These are phyloP conservation scores for Cheilinus undulatus DNA, from an alignment of 2,113 vertebrate species.

Conservation along the genomic window DNA sequence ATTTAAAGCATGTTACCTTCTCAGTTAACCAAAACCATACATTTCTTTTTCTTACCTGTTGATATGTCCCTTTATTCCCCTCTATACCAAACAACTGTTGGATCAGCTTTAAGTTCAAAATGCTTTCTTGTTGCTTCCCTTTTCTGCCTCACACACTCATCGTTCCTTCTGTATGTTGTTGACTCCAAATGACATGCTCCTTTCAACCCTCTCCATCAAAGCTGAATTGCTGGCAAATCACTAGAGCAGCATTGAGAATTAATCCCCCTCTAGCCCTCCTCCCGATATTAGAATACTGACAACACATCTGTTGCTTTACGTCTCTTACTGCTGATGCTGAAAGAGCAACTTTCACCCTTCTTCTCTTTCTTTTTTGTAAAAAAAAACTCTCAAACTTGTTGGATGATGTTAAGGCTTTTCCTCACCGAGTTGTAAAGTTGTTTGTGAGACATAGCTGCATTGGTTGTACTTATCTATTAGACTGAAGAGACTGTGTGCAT, in stretches of 20 bases:
- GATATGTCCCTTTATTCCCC: constrained; percentile 23
- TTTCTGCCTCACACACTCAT: constrained; percentile 49
- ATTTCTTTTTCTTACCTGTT: constrained; percentile 61
- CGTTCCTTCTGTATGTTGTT: constrained; percentile 22
- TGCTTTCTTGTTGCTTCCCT: constrained; percentile 19
- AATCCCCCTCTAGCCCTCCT: constrained; percentile 75
- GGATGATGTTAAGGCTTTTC: neutral
- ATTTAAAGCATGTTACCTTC: too few species aligned
- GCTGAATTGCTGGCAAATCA: constrained; percentile 80
- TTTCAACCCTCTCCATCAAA: constrained; percentile 59
- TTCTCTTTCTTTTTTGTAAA: neutral
- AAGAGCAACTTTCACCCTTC: constrained; percentile 10
- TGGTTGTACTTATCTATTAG: constrained; percentile 50
- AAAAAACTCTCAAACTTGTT: neutral
- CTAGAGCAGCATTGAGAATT: constrained; percentile 72
- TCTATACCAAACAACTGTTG: neutral
- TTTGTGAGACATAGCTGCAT: constrained; percentile 21
- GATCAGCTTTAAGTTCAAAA: constrained; percentile 10
- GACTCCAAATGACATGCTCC: constrained; percentile 48
- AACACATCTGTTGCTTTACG: constrained; percentile 77
- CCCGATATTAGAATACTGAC: constrained; percentile 58
- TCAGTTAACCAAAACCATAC: neutral
- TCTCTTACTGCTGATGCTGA: constrained; percentile 13
- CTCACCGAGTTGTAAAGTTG: neutral
- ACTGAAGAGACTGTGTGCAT: constrained; percentile 56